phyloP scores from a whole-genome alignment of 2,113 vertebrate species.

The Salvelinus alpinus region DNA sequence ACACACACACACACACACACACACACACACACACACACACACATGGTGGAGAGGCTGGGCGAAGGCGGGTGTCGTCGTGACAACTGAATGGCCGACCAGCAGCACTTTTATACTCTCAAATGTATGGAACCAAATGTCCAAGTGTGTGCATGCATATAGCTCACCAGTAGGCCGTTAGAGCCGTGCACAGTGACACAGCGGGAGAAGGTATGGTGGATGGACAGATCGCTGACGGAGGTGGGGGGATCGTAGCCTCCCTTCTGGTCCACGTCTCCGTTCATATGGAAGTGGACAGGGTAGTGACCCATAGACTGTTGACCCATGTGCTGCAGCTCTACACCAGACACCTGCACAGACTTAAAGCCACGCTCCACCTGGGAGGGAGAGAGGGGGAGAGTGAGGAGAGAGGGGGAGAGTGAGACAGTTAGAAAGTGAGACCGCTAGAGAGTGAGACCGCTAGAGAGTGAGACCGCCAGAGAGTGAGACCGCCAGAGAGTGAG shows the following conservation, averaged over 20 bases:
- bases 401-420: neutral
- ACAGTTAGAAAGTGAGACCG: too few relatives aligned
- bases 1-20: neutral
- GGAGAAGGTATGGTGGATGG: conserved; percentile 94
- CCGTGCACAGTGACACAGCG: conserved; percentile 92
- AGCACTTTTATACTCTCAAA: neutral
- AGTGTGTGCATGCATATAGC: conserved; percentile 37
- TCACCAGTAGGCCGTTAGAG: conserved; percentile 95
- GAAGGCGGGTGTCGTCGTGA: too few relatives aligned
- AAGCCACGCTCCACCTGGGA: conserved; percentile 86
- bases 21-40: neutral
- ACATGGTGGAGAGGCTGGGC: neutral
- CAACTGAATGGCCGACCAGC: too few relatives aligned
- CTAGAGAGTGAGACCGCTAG: neutral
- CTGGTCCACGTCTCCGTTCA: conserved; percentile 90
- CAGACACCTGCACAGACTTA: conserved; percentile 84
- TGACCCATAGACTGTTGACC: conserved; percentile 96
- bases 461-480: too few relatives aligned
- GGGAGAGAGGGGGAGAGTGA: neutral
- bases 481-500: too few relatives aligned
- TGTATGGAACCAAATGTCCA: neutral
- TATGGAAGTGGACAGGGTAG: conserved; percentile 95
- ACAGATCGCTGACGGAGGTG: conserved; percentile 81
- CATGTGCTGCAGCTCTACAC: conserved; percentile 90
- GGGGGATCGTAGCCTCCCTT: conserved; percentile 87